Evolutionary conservation across 1,140 invertebrate genomes (phyloP), one percentile per base, ranked within the genome.

Genomic region (Trichonephila clavipes): DNA sequence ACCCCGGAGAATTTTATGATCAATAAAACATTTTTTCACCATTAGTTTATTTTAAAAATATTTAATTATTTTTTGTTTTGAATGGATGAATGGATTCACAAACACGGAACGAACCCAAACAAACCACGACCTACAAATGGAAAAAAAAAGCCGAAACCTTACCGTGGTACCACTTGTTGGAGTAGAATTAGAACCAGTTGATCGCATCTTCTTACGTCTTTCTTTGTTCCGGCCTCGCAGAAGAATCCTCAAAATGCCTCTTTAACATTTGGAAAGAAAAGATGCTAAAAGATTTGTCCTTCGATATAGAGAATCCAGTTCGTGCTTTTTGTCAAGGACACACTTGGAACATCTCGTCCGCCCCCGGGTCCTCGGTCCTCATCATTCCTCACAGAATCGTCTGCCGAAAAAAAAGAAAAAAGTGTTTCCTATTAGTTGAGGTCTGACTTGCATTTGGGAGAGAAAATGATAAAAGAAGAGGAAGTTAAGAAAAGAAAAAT

Each of bases 251-350:
- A 77, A 24, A 77, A 77, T 18, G 72, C 24, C 24, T 77, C 28
- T 34, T 77, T 4, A 16, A 77, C 72, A 77, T 34, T 28, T 77
- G 40, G 72, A 18, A 34, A 77, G 28, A 77, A 72, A 77, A 40
- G 28, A 34, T 34, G 28, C 28, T 77, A 77, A 77, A 40, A 77
- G 72, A 77, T 77, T 77, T 28, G 72, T 77, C 72, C 72, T 77
- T 77, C 72, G 28, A 34, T 34, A 19, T 18, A 77, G 28, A 77
- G 72, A 77, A 77, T 77, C 72, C 72, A 77, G 72, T 77, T 77
- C 72, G 72, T 77, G 72, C 72, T 7, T 77, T 77, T 77, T 77
- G 72, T 34, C 72, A 77, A 77, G 72, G 72, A 77, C 72, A 77
- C 5, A 14, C 72, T 34, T 40, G 72, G 16, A 77, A 77, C 72